Evolutionary conservation across 2,113 vertebrate genomes (phyloP).

Genomic region (Syngnathus scovelli): DNA sequence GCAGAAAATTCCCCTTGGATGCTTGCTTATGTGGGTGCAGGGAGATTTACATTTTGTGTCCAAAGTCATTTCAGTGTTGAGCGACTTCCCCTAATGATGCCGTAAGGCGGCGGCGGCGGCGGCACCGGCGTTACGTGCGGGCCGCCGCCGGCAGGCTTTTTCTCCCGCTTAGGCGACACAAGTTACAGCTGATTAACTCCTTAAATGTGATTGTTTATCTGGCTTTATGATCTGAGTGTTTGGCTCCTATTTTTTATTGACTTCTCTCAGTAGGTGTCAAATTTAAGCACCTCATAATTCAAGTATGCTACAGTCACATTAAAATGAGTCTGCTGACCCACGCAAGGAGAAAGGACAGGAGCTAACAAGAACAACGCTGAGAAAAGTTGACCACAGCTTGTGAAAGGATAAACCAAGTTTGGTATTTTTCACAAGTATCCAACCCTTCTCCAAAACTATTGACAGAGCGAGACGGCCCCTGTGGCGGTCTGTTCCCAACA

Average conservation of each 20-base stretch:
- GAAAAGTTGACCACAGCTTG: too few relatives aligned
- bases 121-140: background rate
- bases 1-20: slow-evolving; percentile 23
- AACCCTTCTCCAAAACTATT: background rate
- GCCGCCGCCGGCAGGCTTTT: background rate
- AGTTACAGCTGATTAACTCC: slow-evolving; percentile 57
- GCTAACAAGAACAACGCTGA: too few relatives aligned
- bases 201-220: slow-evolving; percentile 59
- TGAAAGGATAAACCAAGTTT: too few relatives aligned
- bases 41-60: slow-evolving; percentile 31
- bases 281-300: background rate
- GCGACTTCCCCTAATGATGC: slow-evolving; percentile 30
- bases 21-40: slow-evolving; percentile 10
- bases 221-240: slow-evolving; percentile 52
- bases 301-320: background rate
- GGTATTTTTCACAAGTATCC: too few relatives aligned
- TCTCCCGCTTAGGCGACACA: slow-evolving; percentile 31
- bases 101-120: background rate
- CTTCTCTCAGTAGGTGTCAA: background rate
- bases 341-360: background rate
- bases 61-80: slow-evolving; percentile 35
- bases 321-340: background rate
- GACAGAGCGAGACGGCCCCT: background rate
- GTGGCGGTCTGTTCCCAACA: background rate
- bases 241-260: slow-evolving; percentile 26